Evolutionary conservation across 1,140 invertebrate species (phyloP).

Genomic region (Sipha flava): DNA sequence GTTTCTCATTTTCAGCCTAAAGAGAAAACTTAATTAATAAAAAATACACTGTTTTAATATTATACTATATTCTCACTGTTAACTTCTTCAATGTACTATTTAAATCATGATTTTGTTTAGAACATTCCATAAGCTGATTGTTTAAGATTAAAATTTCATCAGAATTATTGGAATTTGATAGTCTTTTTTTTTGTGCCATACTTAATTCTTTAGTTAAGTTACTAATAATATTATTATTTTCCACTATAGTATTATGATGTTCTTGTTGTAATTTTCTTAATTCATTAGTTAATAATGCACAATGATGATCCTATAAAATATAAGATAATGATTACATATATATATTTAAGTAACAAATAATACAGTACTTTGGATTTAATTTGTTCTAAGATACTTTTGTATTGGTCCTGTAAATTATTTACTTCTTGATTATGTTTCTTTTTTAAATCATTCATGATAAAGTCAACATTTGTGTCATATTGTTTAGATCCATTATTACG

Average conservation of each 20-base stretch:
- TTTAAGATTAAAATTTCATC: not conserved
- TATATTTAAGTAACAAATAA: not conserved
- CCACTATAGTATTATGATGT: not conserved
- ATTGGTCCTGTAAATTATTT: not conserved
- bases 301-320: conserved; percentile 1
- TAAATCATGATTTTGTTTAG: conserved; percentile 13
- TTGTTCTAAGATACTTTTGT: conserved; percentile 5
- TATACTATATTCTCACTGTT: not conserved
- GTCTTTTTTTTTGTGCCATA: not conserved
- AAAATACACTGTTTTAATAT: not conserved
- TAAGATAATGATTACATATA: not conserved
- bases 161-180: not conserved
- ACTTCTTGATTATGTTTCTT: conserved; percentile 16
- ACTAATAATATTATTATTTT: conserved; percentile 1
- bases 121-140: conserved; percentile 3
- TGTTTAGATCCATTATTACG: conserved; percentile 10
- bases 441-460: conserved; percentile 5
- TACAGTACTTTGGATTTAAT: not conserved
- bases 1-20: conserved; percentile 15
- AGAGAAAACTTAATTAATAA: not conserved
- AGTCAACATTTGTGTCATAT: conserved; percentile 19
- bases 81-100: not conserved
- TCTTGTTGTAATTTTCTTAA: conserved; percentile 1
- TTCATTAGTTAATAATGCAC: not conserved
- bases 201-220: not conserved